These are phyloP conservation scores for Drosophila parvula DNA, from an alignment of 1,140 invertebrate species.

Conservation along the genomic window DNA sequence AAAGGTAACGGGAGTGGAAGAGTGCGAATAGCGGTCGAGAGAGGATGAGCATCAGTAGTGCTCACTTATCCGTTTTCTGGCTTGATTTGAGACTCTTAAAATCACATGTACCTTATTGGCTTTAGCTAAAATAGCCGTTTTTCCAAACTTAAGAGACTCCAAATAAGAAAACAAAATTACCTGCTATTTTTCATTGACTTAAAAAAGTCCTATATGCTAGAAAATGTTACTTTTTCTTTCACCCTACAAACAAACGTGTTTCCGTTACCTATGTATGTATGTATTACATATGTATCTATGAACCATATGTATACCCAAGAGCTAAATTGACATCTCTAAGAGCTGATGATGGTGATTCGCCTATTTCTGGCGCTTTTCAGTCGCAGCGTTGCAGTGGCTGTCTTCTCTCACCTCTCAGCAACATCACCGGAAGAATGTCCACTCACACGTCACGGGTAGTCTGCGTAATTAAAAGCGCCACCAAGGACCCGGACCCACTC, in stretches of 20 bases:
- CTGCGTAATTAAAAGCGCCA: conserved; percentile 20
- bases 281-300: no score
- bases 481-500: conserved; percentile 10
- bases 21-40: neutral
- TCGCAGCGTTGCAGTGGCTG: conserved; percentile 19
- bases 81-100: neutral
- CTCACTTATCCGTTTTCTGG: neutral
- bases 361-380: conserved; percentile 40
- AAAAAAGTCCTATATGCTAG: neutral
- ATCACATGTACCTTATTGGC: neutral
- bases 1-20: conserved; percentile 27
- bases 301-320: neutral
- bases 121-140: no score
- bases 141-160: no score
- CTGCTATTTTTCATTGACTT: neutral
- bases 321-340: conserved; percentile 8
- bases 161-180: no score
- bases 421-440: conserved; percentile 37
- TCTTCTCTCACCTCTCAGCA: conserved; percentile 17
- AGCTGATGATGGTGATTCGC: conserved; percentile 11
- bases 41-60: conserved; percentile 1
- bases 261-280: neutral
- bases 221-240: neutral
- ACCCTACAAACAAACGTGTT: neutral
- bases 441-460: conserved; percentile 29